Percentiles rank a stretch among this genome's conserved stretches.
phyloP scores from a whole-genome alignment of 2,888 invertebrate species.

The Dryobotodes eremita region DNA sequence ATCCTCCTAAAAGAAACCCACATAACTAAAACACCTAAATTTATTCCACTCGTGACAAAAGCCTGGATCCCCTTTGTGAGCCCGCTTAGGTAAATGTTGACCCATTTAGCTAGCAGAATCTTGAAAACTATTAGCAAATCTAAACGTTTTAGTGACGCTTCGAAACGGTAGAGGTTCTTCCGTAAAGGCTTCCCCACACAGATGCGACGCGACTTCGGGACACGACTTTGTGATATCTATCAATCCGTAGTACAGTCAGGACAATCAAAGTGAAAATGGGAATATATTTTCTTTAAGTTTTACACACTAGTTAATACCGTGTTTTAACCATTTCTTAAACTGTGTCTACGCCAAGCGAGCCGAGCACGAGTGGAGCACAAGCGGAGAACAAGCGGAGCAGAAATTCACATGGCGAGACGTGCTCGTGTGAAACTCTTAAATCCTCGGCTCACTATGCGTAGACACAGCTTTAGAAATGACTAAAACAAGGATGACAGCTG shows the following conservation, averaged over 20 bases:
- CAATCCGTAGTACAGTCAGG: background rate
- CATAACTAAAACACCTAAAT: slow-evolving; percentile 18
- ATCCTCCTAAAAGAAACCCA: background rate
- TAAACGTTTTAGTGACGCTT: slow-evolving; percentile 18
- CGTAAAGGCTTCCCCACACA: background rate
- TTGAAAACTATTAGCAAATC: slow-evolving; percentile 46
- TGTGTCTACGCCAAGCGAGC: no score
- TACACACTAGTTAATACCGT: no score
- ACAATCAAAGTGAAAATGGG: background rate
- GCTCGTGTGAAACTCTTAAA: no score
- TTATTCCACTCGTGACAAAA: slow-evolving; percentile 22
- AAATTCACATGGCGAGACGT: no score
- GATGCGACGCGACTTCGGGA: background rate
- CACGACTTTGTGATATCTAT: background rate
- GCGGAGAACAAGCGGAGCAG: no score
- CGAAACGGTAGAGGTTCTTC: background rate
- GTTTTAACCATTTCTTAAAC: background rate
- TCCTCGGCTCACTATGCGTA: no score
- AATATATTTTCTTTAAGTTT: background rate
- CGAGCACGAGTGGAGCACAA: no score
- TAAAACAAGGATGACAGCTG: background rate
- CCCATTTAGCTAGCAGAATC: slow-evolving; percentile 44
- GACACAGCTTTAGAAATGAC: no score
- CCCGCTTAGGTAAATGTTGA: slow-evolving; percentile 14
- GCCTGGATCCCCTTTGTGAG: slow-evolving; percentile 1